Evolutionary conservation across 1,140 invertebrate genomes (phyloP), one percentile per base, ranked within the genome.

Genomic region (Drosophila rufa): DNA sequence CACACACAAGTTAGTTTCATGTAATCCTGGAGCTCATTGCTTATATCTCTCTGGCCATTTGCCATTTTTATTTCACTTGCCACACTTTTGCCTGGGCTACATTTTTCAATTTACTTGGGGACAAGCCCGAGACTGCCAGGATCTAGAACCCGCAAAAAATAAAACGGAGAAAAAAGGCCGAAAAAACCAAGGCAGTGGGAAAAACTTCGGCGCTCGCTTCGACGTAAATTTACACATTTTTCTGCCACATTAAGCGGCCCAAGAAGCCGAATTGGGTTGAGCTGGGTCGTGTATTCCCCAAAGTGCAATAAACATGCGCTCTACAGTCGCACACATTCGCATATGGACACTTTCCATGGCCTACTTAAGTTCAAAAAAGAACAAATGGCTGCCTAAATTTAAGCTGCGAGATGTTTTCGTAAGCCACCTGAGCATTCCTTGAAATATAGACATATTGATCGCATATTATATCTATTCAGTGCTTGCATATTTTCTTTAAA

Each of bases 271-370:
- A 58, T 77, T 87, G 59, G 69, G 64, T 51, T 85, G 67, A 48
- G 68, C 58, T 69, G 77, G 82, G 82, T 78, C 65, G 50, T 76
- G 75, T 60, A 91, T 91, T 91, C 87, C 87, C 87, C 27, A 81
- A 91, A 91, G 87, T 91, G 87, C 87, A 87, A 91, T 91, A 91
- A 91, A 91, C 83, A 91, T 91, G 87, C 80, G 87, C 87, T 70
- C 78, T 67, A 70, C 80, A 79, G 65, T 71, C 73, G 75, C 77
- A 83, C 53, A 79, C 64, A 82, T 75, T 71, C 62, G 62, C 27
- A 80, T 83, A 78, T 59, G 62, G 75, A 60, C 45, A 71, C 53
- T 82, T 78, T 76, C 80, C 55, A 64, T 84, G 85, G 65, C 84
- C 82, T 82, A 89, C 80, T 84, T 89, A 64, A 71, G 69, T 79